phyloP scores from a whole-genome alignment of 1,140 invertebrate genomes.

The Phymastichus coffea region DNA sequence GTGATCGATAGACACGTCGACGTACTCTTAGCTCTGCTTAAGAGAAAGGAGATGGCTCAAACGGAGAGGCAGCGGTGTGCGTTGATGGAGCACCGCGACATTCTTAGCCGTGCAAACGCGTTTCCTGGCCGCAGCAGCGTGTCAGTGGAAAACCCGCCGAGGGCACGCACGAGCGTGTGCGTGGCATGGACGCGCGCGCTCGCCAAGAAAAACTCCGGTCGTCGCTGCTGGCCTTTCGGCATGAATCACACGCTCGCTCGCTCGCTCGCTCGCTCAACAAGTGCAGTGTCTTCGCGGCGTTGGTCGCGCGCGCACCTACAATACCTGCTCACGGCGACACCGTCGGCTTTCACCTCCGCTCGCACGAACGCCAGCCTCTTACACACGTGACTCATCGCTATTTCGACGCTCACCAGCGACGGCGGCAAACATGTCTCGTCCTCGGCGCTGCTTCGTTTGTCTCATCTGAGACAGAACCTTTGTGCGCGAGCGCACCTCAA shows the following conservation, averaged over 20 bases:
- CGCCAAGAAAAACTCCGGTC: neutral
- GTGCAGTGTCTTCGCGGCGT: slow-evolving; percentile 21
- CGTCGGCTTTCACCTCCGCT: slow-evolving; percentile 36
- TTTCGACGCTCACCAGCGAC: too few relatives aligned
- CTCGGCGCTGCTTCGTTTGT: too few relatives aligned
- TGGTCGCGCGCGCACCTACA: neutral
- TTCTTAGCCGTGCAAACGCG: too few relatives aligned
- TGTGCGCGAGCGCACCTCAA: neutral
- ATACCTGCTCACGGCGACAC: too few relatives aligned
- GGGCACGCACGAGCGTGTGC: neutral
- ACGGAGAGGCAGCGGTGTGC: too few relatives aligned
- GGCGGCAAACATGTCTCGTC: too few relatives aligned
- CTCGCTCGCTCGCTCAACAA: slow-evolving; percentile 11
- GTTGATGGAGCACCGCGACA: too few relatives aligned
- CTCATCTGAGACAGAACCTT: too few relatives aligned
- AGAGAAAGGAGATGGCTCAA: too few relatives aligned
- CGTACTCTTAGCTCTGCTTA: too few relatives aligned
- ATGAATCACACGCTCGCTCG: slow-evolving; percentile 37
- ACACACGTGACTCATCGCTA: slow-evolving; percentile 27
- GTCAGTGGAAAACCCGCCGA: neutral
- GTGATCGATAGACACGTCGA: too few relatives aligned
- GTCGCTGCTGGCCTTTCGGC: neutral
- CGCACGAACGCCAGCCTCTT: neutral
- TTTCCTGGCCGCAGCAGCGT: neutral
- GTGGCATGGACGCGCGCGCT: too few relatives aligned